Evolutionary conservation across 2,888 invertebrate species (phyloP).

Genomic region (Leucania comma): DNA sequence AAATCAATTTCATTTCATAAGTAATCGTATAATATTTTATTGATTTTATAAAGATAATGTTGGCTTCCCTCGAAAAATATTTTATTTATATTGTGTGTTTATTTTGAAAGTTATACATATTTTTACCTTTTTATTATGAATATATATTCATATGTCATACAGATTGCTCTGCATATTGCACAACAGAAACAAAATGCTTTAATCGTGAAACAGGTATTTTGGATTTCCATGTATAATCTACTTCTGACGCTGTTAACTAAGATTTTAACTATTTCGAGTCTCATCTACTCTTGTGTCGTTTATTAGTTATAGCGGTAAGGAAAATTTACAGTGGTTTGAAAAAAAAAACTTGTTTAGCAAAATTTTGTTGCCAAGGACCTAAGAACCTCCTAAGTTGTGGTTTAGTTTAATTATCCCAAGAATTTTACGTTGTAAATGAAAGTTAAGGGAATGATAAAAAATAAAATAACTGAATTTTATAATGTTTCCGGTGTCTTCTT

Average conservation of each 20-base stretch:
- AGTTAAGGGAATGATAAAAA: constrained; percentile 27
- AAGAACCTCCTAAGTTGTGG: constrained; percentile 50
- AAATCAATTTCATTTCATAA: constrained; percentile 7
- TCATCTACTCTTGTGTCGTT: constrained; percentile 72
- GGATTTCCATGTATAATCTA: constrained; percentile 84
- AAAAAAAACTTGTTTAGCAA: constrained; percentile 46
- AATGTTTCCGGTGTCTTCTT: constrained; percentile 48
- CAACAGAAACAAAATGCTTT: constrained; percentile 89
- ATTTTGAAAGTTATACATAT: constrained; percentile 29
- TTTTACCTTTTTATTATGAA: constrained; percentile 9
- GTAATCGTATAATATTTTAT: constrained; percentile 1
- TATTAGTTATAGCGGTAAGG: constrained; percentile 65
- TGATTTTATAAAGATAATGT: constrained; percentile 11
- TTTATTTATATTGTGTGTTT: constrained; percentile 12
- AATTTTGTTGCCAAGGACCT: constrained; percentile 61
- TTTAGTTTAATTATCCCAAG: constrained; percentile 17
- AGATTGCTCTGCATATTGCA: constrained; percentile 77
- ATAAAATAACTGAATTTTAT: constrained; percentile 55
- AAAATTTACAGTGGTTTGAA: constrained; percentile 52
- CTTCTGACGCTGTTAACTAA: constrained; percentile 81
- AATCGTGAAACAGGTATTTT: constrained; percentile 90
- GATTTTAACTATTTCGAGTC: constrained; percentile 73
- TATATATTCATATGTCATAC: constrained; percentile 67
- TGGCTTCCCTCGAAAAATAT: constrained; percentile 10
- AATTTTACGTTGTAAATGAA: constrained; percentile 38